Evolutionary conservation across 2,797 vertebrate species (phyloP).

Genomic region (Trichosurus vulpecula): DNA sequence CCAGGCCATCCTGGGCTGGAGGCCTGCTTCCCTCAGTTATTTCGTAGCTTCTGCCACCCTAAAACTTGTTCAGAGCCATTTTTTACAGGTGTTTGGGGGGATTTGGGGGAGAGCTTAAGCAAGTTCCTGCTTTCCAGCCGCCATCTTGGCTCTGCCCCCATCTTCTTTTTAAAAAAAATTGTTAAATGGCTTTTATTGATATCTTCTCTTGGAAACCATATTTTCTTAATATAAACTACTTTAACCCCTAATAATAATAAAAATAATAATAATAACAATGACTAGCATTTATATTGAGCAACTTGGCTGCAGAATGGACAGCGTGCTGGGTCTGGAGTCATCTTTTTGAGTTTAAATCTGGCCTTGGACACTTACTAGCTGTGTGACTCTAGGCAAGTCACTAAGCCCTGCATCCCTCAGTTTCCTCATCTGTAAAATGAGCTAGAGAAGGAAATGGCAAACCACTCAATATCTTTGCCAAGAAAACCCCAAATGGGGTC

Average conservation of each 20-base stretch:
- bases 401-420: not conserved
- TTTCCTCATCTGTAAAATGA: not conserved
- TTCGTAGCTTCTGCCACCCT: too few relatives aligned
- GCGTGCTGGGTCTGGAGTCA: not conserved
- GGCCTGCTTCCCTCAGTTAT: too few relatives aligned
- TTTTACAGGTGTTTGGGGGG: too few relatives aligned
- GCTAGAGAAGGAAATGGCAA: not conserved
- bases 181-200: not conserved
- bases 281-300: not conserved
- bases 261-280: too few relatives aligned
- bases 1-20: too few relatives aligned
- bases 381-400: not conserved
- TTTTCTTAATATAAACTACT: not conserved
- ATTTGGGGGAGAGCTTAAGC: too few relatives aligned
- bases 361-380: too few relatives aligned
- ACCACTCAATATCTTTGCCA: not conserved
- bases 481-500: not conserved
- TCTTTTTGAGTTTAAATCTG: not conserved
- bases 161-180: not conserved
- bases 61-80: too few relatives aligned
- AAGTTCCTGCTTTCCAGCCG: too few relatives aligned
- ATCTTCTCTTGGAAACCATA: not conserved
- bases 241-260: not conserved
- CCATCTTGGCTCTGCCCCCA: too few relatives aligned
- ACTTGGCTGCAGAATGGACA: not conserved